Evolutionary conservation across 2,113 vertebrate species (phyloP).

Genomic region (Eretmochelys imbricata): DNA sequence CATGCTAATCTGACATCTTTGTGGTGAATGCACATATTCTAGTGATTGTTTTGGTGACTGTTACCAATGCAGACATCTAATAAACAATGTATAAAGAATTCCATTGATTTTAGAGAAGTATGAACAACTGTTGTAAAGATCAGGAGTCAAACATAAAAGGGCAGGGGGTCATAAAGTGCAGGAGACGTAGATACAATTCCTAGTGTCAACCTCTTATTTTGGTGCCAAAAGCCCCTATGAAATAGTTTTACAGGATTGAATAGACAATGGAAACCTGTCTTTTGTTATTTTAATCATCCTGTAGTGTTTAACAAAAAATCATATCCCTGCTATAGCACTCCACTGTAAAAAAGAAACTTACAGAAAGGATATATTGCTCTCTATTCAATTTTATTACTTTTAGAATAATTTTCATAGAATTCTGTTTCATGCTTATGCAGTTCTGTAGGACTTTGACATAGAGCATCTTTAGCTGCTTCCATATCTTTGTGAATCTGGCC

Average conservation of each 20-base stretch:
- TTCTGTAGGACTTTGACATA: not conserved
- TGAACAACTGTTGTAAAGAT: not conserved
- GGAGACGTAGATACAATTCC: not conserved
- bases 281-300: not conserved
- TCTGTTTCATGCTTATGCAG: not conserved
- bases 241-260: not conserved
- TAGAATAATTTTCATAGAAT: not conserved
- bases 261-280: not conserved
- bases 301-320: not conserved
- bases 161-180: not conserved
- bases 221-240: not conserved
- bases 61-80: not conserved
- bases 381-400: not conserved
- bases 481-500: not conserved
- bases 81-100: not conserved
- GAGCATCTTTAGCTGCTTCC: not conserved
- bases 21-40: not conserved
- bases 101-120: not conserved
- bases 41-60: not conserved
- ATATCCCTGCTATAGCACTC: not conserved
- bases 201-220: not conserved
- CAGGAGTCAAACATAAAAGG: not conserved
- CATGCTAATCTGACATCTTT: not conserved
- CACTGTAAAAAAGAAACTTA: not conserved
- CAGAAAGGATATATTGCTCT: not conserved